Conservation (phyloP, 2,113 vertebrate species). For the Megaceryle maxima region DNA sequence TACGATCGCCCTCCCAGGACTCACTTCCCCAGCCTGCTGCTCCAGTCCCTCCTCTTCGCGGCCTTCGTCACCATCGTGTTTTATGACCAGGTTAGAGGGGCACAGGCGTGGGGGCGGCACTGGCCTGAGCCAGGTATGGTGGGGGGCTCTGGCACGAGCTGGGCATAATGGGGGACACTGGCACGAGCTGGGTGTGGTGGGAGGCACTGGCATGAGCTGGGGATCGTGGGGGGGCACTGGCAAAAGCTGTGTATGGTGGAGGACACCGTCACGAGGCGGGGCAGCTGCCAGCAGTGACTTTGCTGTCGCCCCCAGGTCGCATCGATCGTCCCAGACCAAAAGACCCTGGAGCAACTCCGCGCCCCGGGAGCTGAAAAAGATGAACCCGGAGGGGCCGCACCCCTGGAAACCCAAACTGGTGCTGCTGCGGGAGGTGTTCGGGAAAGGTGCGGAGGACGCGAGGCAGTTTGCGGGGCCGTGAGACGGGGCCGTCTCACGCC, state of each 20-base stretch:
- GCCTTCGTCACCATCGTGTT: conserved; percentile 84
- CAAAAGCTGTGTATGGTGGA: neutral
- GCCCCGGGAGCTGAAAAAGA: conserved; percentile 73
- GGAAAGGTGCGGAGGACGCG: neutral
- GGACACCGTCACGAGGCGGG: neutral
- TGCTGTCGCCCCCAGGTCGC: conserved; percentile 57
- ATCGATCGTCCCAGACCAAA: conserved; percentile 82
- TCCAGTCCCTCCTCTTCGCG: conserved; percentile 83
- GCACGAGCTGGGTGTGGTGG: neutral
- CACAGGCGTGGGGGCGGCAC: neutral
- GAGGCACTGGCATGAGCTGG: too few species aligned
- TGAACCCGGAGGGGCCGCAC: conserved; percentile 8
- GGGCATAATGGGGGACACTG: neutral
- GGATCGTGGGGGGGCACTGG: neutral
- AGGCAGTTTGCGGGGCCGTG: too few species aligned
- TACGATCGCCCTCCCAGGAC: neutral
- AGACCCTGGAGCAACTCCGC: conserved; percentile 80
- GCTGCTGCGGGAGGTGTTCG: conserved; percentile 81
- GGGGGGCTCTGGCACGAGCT: neutral
- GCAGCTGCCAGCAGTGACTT: neutral
- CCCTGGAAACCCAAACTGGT: conserved; percentile 80
- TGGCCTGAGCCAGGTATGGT: neutral
- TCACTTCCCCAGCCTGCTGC: conserved; percentile 78
- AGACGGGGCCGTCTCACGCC: neutral
- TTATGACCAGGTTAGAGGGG: conserved; percentile 79